Base-by-base conservation (phyloP, 2,888 invertebrate genomes). In the Lasioglossum malachurum region DNA sequence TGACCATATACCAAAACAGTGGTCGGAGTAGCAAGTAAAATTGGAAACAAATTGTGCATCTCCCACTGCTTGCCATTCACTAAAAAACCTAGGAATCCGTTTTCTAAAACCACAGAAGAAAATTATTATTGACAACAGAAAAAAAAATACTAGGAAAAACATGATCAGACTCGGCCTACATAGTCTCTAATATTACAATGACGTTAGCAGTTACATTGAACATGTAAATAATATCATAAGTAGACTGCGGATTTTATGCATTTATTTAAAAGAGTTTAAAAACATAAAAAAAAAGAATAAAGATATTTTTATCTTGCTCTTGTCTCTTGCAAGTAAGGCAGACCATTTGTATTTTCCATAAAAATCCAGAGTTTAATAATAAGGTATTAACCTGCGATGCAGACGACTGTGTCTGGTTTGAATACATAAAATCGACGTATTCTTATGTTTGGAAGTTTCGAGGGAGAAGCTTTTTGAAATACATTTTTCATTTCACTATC, bases 31-130 rank as follows among this genome's bases (percentile, higher is more conserved):
- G 91, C 92, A 27, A 88, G 80, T 46, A 93, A 87, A 46, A 85
- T 81, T 14, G 89, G 82, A 78, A 90, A 91, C 41, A 92, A 75
- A 79, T 93, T 88, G 74, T 93, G 91, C 10, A 92, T 78, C 78
- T 88, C 85, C 94, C 94, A 94, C 23, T 90, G 27, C 75, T 75
- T 82, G 53, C 79, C 88, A 41, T 88, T 46, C 4, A 92, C 76
- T 60, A 92, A 93, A 78, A 94, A 88, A n/a, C 93, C 93, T 49
- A 94, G 71, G 49, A 89, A 83, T n/a, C 94, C 94, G 49, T 82
- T 80, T 49, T 90, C 94, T 94, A 72, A 16, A 85, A 89, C 82
- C 60, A 60, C 38, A 67, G 79, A 73, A 10, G 57, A 57, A 57
- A 1, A 57, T 10, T 57, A 57, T n/a, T 53, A 53, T 53, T 53